Base-by-base conservation (phyloP, 1,140 invertebrate species). In the Tenebrio molitor region DNA sequence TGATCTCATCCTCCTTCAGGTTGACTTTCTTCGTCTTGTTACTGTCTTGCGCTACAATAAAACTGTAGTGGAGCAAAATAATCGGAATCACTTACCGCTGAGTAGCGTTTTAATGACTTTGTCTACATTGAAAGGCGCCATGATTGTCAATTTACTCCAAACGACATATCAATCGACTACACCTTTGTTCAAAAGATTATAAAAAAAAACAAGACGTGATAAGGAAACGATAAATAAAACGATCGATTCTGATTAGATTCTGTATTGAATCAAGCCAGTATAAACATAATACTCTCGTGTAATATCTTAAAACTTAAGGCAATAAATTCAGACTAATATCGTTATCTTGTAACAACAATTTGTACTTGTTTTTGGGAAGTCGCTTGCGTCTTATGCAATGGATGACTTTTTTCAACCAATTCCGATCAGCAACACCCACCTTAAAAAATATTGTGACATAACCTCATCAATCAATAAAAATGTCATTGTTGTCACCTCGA, bases 1-100 rank as follows among this genome's bases (percentile, higher is more conserved):
- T 89, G 76, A 98, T 96, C 86, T 97, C 96, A 72, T 90, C 90
- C 87, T 97, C 96, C 76, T 94, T 94, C 85, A 97, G 90, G 84
- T 96, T 94, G 76, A 98, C 95, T 83, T 91, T 92, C 83, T 94
- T 94, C 19, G 58, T 73, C 66, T 78, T 78, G 14, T 77, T 78
- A 14, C 36, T 29, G 23, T 75, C 44, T 33, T 39, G 25, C 2
- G 74, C 77, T 78, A 62, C 41, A 77, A 76, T n/a, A 53, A 23
- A 25, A 4, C 12, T 10, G 10, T 0, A 29, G 3, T 23, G 29
- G 16, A 3, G 33, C 1, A 12, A 29, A 19, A 19, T 19, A 19
- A n/a, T 7, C n/a, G 5, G 12, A 7, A 16, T 21, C 10, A 14
- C 23, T 21, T 66, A 66, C 64, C 73, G 10, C 3, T n/a, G 2